Percentiles rank a stretch among this genome's conserved stretches.
phyloP scores from a whole-genome alignment of 2,888 invertebrate species.

The Linnaemya vulpina region DNA sequence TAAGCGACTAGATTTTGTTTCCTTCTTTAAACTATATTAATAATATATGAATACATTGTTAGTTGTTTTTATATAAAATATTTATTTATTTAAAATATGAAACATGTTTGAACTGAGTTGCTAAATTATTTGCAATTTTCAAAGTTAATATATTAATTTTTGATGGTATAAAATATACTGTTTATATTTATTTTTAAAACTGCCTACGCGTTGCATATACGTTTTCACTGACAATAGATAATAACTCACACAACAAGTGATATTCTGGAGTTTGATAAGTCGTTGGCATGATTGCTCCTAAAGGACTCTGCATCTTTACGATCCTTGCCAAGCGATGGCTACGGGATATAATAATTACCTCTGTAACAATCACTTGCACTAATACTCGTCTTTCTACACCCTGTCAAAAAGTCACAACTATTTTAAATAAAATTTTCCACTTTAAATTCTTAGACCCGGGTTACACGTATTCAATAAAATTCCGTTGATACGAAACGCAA shows the following conservation, averaged over 20 bases:
- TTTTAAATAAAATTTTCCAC: not conserved
- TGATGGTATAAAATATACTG: not conserved
- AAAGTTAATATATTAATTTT: not conserved
- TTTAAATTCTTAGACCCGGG: slow-evolving; percentile 12
- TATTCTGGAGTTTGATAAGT: too few relatives aligned
- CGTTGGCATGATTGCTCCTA: too few relatives aligned
- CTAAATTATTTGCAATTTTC: not conserved
- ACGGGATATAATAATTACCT: too few relatives aligned
- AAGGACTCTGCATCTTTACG: too few relatives aligned
- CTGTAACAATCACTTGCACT: too few relatives aligned
- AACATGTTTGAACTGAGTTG: not conserved
- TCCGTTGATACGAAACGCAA: slow-evolving; percentile 41
- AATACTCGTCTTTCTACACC: too few relatives aligned
- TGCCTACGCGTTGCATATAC: too few relatives aligned
- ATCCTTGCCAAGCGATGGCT: too few relatives aligned
- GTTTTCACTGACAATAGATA: too few relatives aligned
- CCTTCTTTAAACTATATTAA: not conserved
- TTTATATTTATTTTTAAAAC: too few relatives aligned
- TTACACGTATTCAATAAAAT: slow-evolving; percentile 32
- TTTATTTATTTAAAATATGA: not conserved
- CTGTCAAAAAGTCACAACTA: not conserved
- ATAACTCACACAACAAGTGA: too few relatives aligned
- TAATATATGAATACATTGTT: slow-evolving; percentile 9
- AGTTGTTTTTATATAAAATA: not conserved
- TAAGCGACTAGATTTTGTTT: slow-evolving; percentile 16